Evolutionary conservation across 2,797 vertebrate genomes (phyloP).

Genomic region (Macrochelys suwanniensis): DNA sequence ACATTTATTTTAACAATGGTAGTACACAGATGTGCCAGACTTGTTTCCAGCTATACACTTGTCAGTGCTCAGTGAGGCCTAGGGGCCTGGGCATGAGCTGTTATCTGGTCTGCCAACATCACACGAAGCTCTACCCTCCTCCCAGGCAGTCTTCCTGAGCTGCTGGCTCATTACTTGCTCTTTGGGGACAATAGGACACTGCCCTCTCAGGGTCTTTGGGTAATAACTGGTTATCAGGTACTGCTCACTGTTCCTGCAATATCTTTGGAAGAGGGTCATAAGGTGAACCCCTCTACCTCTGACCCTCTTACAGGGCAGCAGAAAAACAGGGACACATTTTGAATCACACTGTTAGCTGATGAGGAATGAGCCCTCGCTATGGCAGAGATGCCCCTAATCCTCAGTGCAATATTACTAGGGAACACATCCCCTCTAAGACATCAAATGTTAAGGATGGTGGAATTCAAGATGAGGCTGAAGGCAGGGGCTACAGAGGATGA

Average conservation of each 20-base stretch:
- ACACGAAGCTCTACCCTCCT: not conserved
- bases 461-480: not conserved
- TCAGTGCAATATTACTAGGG: not conserved
- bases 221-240: not conserved
- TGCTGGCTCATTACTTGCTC: not conserved
- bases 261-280: not conserved
- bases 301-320: not conserved
- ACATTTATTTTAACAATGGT: not conserved
- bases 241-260: not conserved
- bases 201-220: not conserved
- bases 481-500: not conserved
- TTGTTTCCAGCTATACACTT: not conserved
- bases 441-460: not conserved
- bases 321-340: not conserved
- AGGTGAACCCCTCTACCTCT: not conserved
- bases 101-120: not conserved
- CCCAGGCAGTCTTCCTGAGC: rapidly evolving
- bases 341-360: not conserved
- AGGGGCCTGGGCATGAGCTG: not conserved
- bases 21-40: not conserved
- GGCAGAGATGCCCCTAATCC: not conserved
- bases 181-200: not conserved
- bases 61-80: not conserved
- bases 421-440: not conserved
- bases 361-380: not conserved